Evolutionary conservation across 1,140 invertebrate genomes (phyloP).

Genomic region (Drosophila cardini): DNA sequence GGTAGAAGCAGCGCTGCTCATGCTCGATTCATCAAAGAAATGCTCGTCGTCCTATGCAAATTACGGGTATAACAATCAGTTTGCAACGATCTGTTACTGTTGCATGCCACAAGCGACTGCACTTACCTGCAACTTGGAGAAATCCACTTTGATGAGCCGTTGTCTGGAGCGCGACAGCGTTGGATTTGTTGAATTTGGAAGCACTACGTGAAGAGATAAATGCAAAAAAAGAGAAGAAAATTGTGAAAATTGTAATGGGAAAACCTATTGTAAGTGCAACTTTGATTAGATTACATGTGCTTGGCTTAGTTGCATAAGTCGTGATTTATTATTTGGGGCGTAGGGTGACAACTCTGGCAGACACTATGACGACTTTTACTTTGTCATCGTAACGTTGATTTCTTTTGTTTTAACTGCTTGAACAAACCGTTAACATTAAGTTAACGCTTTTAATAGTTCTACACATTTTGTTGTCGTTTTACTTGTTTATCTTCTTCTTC

Average conservation of each 20-base stretch:
- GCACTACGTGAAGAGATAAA: conserved; percentile 66
- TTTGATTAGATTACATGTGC: conserved; percentile 68
- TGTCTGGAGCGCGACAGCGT: conserved; percentile 82
- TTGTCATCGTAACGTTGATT: conserved; percentile 38
- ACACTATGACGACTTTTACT: conserved; percentile 43
- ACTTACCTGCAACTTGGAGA: conserved; percentile 87
- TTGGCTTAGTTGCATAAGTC: conserved; percentile 26
- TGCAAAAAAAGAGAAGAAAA: conserved; percentile 43
- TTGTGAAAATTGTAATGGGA: conserved; percentile 11
- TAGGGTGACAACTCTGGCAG: conserved; percentile 25
- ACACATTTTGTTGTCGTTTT: conserved; percentile 34
- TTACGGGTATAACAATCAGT: not conserved
- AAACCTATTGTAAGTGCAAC: conserved; percentile 21
- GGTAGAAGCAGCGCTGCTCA: conserved; percentile 63
- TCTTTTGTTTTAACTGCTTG: conserved; percentile 37
- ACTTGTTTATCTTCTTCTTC: not conserved
- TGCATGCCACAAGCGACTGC: not conserved
- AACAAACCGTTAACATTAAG: conserved; percentile 54
- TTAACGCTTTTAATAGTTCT: conserved; percentile 74
- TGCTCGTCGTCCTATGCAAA: conserved; percentile 74
- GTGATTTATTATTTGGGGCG: not conserved
- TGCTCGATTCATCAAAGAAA: conserved; percentile 76
- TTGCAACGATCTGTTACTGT: not conserved
- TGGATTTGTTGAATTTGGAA: conserved; percentile 73
- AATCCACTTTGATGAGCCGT: conserved; percentile 89